These are phyloP conservation scores for Samia ricini DNA, from an alignment of 1,140 invertebrate genomes.

Conservation along the genomic window DNA sequence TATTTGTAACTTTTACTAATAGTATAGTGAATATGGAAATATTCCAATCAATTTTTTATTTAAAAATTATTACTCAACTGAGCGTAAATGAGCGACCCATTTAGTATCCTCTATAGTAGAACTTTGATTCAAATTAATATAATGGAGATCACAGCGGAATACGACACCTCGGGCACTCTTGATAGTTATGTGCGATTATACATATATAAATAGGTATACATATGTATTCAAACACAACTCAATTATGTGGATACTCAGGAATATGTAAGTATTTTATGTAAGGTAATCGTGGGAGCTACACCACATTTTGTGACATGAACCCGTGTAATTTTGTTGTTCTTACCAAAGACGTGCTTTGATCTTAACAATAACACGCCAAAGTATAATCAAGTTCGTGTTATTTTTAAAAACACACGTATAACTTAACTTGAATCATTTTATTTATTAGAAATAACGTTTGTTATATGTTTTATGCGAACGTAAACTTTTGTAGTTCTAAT, in stretches of 20 bases:
- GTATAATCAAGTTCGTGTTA: neutral
- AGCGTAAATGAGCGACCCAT: too few relatives aligned
- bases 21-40: too few relatives aligned
- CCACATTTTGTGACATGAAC: neutral
- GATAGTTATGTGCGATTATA: neutral
- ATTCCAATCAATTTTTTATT: neutral
- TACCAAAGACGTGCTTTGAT: neutral
- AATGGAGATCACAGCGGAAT: neutral
- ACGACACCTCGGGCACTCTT: neutral
- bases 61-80: too few relatives aligned
- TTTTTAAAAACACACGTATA: too few relatives aligned
- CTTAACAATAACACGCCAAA: neutral
- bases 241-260: neutral
- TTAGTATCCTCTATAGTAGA: too few relatives aligned
- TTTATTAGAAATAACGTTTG: neutral
- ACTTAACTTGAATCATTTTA: neutral
- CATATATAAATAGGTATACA: neutral
- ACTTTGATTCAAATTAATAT: neutral
- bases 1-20: too few relatives aligned
- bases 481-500: too few relatives aligned
- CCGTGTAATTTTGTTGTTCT: constrained; percentile 1
- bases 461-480: too few relatives aligned
- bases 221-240: neutral
- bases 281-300: neutral
- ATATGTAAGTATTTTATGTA: neutral